These are phyloP conservation scores for Xylocampa areola DNA, from an alignment of 2,888 invertebrate genomes.

Conservation along the genomic window DNA sequence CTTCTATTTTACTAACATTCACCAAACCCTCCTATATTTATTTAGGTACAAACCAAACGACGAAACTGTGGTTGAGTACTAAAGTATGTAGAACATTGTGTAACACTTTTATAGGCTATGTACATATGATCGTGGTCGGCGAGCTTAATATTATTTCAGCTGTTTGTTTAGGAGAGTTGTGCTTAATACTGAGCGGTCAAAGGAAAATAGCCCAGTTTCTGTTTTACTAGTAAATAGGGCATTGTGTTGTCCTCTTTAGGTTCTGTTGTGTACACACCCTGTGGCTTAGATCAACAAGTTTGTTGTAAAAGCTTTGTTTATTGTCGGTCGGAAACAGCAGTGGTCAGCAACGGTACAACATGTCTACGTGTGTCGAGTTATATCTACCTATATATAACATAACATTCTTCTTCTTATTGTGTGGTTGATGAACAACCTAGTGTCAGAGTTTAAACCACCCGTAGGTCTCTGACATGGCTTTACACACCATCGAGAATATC, in stretches of 20 bases:
- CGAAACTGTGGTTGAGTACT: background rate
- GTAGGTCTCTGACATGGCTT: too few relatives aligned
- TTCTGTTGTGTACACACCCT: background rate
- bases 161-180: constrained; percentile 28
- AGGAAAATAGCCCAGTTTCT: too few relatives aligned
- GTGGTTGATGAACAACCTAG: too few relatives aligned
- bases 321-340: too few relatives aligned
- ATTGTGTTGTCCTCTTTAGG: background rate
- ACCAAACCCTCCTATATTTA: constrained; percentile 19
- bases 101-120: background rate
- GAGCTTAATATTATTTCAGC: constrained; percentile 5
- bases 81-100: constrained; percentile 12
- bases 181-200: background rate
- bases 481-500: too few relatives aligned
- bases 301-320: constrained; percentile 10
- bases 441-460: too few relatives aligned
- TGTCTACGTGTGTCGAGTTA: too few relatives aligned
- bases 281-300: constrained; percentile 27
- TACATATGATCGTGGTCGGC: constrained; percentile 26
- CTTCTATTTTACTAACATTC: constrained; percentile 20
- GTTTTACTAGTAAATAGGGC: too few relatives aligned
- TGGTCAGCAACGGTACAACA: too few relatives aligned
- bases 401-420: too few relatives aligned
- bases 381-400: too few relatives aligned
- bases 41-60: constrained; percentile 30